Evolutionary conservation across 2,797 vertebrate genomes (phyloP).

Genomic region (Enteromius viviparus): DNA sequence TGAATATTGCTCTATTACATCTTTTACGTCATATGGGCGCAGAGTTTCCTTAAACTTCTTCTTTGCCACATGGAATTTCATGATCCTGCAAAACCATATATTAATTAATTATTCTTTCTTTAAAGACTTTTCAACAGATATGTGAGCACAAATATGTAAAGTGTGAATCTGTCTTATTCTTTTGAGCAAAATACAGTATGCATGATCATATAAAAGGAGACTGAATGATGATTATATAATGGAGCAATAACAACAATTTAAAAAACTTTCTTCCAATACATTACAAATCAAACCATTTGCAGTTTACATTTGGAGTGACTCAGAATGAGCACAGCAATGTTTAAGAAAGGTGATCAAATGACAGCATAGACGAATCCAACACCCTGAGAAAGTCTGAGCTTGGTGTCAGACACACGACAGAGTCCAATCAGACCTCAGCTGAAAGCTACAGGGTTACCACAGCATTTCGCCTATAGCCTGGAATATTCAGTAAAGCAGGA

Average conservation of each 20-base stretch:
- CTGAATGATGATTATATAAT: background rate
- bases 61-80: constrained; percentile 98
- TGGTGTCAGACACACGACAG: background rate
- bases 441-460: constrained; percentile 29
- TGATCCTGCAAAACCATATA: constrained; percentile 81
- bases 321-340: background rate
- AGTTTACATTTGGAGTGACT: constrained; percentile 5
- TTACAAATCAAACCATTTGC: background rate
- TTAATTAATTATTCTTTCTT: background rate
- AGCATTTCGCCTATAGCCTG: constrained; percentile 2
- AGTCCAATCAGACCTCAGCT: constrained; percentile 21
- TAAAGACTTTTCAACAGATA: background rate
- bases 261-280: background rate
- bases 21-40: constrained; percentile 97
- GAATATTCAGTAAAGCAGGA: background rate
- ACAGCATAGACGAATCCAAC: constrained; percentile 70
- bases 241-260: no score
- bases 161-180: background rate
- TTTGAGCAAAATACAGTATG: background rate
- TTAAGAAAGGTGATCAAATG: constrained; percentile 68
- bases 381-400: constrained; percentile 72
- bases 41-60: constrained; percentile 98
- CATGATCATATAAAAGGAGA: background rate
- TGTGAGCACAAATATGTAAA: background rate
- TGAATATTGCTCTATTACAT: constrained; percentile 98